These are phyloP conservation scores for Bubo bubo DNA, from an alignment of 2,113 vertebrate species.

Conservation along the genomic window DNA sequence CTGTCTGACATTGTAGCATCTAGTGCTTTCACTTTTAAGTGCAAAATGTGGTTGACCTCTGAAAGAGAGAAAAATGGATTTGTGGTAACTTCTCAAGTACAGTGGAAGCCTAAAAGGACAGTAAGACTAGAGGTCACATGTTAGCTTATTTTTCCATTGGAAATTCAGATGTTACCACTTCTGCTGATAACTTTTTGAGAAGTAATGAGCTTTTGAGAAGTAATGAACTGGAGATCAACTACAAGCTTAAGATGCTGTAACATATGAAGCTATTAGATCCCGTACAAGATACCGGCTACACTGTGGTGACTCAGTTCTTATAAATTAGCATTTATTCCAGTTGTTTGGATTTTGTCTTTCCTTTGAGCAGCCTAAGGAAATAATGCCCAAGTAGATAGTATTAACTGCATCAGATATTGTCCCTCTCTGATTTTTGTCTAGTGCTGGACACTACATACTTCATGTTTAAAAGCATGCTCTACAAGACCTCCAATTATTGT, in stretches of 20 bases:
- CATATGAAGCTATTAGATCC: neutral
- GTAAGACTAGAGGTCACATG: neutral
- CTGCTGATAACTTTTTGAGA: neutral
- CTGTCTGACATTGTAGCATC: neutral
- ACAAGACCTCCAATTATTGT: neutral
- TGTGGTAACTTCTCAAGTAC: neutral
- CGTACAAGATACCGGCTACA: neutral
- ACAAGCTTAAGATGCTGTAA: neutral
- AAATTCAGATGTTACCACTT: neutral
- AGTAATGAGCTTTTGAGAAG: slow-evolving; percentile 64
- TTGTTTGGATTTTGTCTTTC: neutral
- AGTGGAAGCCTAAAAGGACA: neutral
- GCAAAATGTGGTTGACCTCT: neutral
- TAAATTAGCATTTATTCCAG: neutral
- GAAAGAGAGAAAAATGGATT: neutral
- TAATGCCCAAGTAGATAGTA: neutral
- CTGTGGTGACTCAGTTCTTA: neutral
- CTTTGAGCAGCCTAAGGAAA: neutral
- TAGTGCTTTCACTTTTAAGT: neutral
- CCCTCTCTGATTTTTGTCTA: neutral
- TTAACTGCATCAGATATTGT: neutral
- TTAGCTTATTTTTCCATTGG: neutral
- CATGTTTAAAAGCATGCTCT: neutral
- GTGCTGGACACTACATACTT: neutral
- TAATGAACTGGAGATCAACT: neutral